Evolutionary conservation across 2,797 vertebrate genomes (phyloP).

Genomic region (Furcifer pardalis): DNA sequence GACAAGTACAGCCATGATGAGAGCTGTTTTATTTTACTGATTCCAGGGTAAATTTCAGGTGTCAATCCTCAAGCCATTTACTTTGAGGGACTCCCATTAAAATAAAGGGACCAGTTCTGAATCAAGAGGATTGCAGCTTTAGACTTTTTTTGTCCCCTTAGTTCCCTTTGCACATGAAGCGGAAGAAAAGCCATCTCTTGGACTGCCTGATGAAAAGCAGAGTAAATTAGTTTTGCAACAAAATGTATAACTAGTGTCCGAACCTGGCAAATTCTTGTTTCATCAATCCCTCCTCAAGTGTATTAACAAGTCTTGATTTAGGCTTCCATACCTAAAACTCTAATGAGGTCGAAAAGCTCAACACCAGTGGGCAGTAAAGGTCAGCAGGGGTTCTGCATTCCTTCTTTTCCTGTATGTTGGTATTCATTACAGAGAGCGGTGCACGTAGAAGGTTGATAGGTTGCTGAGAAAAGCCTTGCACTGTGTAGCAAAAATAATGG

Average conservation of each 20-base stretch:
- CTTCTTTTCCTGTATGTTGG: slow-evolving; percentile 49
- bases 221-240: slow-evolving; percentile 39
- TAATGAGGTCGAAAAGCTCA: slow-evolving; percentile 64
- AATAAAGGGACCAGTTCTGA: not conserved
- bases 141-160: not conserved
- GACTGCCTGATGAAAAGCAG: slow-evolving; percentile 45
- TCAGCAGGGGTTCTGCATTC: slow-evolving; percentile 49
- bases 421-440: slow-evolving; percentile 53
- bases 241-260: slow-evolving; percentile 36
- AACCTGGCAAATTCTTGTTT: slow-evolving; percentile 50
- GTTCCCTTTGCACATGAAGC: slow-evolving; percentile 17
- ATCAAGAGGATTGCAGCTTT: not conserved
- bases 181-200: slow-evolving; percentile 15
- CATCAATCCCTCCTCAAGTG: slow-evolving; percentile 55
- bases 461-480: slow-evolving; percentile 24
- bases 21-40: not conserved
- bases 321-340: slow-evolving; percentile 28
- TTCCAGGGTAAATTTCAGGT: not conserved
- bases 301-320: slow-evolving; percentile 48
- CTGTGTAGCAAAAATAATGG: slow-evolving; percentile 62
- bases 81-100: not conserved
- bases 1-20: not conserved
- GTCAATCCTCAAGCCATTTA: not conserved
- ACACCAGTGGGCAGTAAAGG: slow-evolving; percentile 58
- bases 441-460: slow-evolving; percentile 19